Base-by-base conservation (phyloP, 2,888 invertebrate species). In the Geophilus truncorum region DNA sequence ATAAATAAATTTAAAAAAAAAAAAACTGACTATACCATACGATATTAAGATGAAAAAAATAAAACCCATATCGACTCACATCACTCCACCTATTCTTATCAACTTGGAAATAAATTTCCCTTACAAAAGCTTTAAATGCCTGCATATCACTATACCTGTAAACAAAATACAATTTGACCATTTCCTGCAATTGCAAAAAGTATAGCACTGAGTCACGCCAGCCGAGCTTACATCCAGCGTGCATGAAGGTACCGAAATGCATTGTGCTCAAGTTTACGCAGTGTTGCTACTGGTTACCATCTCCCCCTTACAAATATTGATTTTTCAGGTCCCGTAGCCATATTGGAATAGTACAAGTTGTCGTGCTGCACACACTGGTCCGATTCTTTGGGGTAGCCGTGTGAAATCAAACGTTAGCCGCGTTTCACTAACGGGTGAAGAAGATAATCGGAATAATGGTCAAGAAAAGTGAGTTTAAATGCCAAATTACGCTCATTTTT, bases 331-430 rank as follows among this genome's bases (percentile, higher is more conserved):
- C 57, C 57, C 57, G 57, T 62, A 18, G 57, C 57, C 57, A 62
- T 62, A 62, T 62, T 62, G 57, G 57, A 62, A 62, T 62, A 62
- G 57, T 62, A 62, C 57, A 62, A 62, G 57, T 62, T 62, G 57
- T 23, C 57, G 57, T n/a, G 57, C 57, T 62, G 21, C 57, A 62
- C 21, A 62, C 7, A 23, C 57, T 62, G 21, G 57, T 18, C 10
- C 18, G 21, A 62, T 62, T 62, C 57, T 62, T 23, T 62, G 21
- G 57, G 57, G 57, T 62, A 62, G 10, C 21, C 18, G 57, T 21
- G 23, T 23, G 57, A 62, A 62, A 62, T 23, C 10, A 23, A 4
- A 1, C 57, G 10, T 62, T 23, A 21, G 23, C 21, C 57, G n/a
- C 57, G 57, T 23, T 21, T 62, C 57, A 62, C 57, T 21, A 7